Evolutionary conservation across 2,888 invertebrate genomes (phyloP).

Genomic region (Noctua comes): DNA sequence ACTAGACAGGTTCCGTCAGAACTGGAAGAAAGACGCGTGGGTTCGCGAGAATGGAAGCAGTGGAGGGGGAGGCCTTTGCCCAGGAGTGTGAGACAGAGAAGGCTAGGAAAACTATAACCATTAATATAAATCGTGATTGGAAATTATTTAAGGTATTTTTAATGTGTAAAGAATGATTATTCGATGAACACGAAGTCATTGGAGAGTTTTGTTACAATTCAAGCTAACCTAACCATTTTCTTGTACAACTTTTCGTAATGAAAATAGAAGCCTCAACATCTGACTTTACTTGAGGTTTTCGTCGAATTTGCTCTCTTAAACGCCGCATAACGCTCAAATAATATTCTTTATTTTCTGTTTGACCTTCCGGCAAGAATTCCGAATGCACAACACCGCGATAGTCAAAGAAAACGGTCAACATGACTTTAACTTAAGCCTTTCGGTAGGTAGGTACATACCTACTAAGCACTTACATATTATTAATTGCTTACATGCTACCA

Average conservation of each 20-base stretch:
- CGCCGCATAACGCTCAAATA: no score
- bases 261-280: no score
- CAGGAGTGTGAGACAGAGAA: no score
- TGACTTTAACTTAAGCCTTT: background rate
- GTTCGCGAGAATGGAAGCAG: no score
- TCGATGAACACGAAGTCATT: background rate
- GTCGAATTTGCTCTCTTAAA: no score
- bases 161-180: background rate
- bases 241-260: background rate
- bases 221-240: background rate
- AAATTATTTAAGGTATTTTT: background rate
- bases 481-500: constrained; percentile 14
- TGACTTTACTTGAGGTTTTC: background rate
- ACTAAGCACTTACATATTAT: background rate
- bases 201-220: background rate
- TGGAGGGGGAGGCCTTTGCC: no score
- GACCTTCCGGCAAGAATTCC: no score
- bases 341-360: no score
- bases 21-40: no score
- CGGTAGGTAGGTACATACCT: background rate
- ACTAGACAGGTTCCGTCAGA: no score
- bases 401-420: no score
- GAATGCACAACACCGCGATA: no score
- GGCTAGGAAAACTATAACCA: background rate
- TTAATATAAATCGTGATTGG: background rate